Conservation (phyloP, 2,113 vertebrate species). For the Cyanoliseus patagonus region DNA sequence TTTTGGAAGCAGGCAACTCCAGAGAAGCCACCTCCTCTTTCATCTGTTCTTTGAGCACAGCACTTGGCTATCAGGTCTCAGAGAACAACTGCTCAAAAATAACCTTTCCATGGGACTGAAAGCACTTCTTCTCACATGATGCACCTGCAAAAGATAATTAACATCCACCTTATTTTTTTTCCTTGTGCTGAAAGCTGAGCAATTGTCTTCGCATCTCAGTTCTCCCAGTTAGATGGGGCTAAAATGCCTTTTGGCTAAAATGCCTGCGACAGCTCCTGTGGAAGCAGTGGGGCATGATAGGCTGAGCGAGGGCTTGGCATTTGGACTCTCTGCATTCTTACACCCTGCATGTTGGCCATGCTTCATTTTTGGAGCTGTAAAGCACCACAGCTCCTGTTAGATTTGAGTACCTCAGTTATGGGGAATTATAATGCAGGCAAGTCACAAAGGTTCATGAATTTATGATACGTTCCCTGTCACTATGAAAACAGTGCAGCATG, state of each 20-base stretch:
- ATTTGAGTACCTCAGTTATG: not conserved
- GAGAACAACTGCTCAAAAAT: conserved; percentile 25
- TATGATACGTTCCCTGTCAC: not conserved
- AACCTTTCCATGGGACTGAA: not conserved
- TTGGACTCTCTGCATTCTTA: not conserved
- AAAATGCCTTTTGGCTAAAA: not conserved
- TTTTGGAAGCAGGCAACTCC: conserved; percentile 36
- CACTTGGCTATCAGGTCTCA: conserved; percentile 10
- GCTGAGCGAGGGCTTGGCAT: not conserved
- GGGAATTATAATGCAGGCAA: not conserved
- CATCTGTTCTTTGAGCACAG: conserved; percentile 5
- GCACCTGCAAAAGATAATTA: not conserved
- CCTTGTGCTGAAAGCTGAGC: not conserved
- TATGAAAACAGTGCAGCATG: not conserved
- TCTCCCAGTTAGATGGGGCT: not conserved
- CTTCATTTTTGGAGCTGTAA: not conserved
- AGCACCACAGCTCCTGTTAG: not conserved
- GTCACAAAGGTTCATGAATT: not conserved
- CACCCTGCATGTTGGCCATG: not conserved
- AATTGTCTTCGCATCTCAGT: not conserved
- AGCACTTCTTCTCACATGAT: not conserved
- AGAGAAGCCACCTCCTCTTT: not conserved
- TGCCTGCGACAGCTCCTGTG: not conserved
- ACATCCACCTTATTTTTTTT: not conserved
- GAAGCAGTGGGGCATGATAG: not conserved